Base-by-base conservation (phyloP, 2,888 invertebrate genomes). In the Polydrusus tereticollis region DNA sequence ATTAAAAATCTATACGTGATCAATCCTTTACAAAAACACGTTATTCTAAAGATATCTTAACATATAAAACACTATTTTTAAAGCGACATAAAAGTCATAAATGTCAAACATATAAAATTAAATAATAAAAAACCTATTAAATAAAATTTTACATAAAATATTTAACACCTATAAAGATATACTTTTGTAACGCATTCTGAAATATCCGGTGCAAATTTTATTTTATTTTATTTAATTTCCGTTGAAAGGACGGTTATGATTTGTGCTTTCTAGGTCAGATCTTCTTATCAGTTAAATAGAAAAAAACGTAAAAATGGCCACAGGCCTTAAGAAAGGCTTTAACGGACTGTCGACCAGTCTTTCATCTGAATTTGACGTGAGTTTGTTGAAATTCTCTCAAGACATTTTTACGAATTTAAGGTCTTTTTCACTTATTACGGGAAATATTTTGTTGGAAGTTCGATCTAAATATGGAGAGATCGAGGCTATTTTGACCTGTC, bases 171-270 rank as follows among this genome's bases (percentile, higher is more conserved):
- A 4, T 38, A 38, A 38, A 38, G 12, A 38, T 2, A 38, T 41
- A 41, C 38, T n/a, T 12, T 8, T 41, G 1, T 41, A 3, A 16
- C 12, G 5, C 16, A 41, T 41, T 41, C 12, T 45, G 45, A 45
- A 45, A 21, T 21, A 20, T 45, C 8, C 10, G 23, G 12, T 23
- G 47, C 10, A 52, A 26, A 52, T 16, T 52, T 52, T 29, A 29
- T 52, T 52, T 52, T 10, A 29, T 26, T 29, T 52, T 16, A 29
- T 52, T 52, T 29, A 52, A 52, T 52, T 52, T 52, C 29, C 52
- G 14, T 7, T 8, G 14, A 12, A 26, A 52, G 16, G 21, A 29
- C 29, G 8, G 26, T 14, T 16, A 52, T 52, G 26, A 29, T 52
- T 52, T 29, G 21, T 52, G 26, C 26, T 29, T 52, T 52, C 14